phyloP scores from a whole-genome alignment of 2,797 vertebrate genomes.

The Myotis myotis region DNA sequence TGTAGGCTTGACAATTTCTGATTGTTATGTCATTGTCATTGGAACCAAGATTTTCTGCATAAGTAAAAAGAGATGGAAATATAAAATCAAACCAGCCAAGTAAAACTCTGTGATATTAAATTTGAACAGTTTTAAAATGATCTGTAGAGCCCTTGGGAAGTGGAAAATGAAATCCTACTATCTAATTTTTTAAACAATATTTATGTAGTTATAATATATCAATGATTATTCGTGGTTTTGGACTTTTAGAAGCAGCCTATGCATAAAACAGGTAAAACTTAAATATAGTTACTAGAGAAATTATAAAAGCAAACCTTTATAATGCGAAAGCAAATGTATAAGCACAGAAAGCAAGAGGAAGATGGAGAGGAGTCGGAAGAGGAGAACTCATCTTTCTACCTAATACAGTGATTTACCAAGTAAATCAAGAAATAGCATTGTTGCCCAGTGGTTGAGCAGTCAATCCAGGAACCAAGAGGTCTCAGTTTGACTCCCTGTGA shows the following conservation, averaged over 20 bases:
- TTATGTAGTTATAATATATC: neutral
- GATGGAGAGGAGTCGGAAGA: neutral
- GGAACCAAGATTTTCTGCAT: constrained; percentile 35
- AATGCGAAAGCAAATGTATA: neutral
- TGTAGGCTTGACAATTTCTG: neutral
- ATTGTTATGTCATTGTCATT: neutral
- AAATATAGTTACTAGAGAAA: neutral
- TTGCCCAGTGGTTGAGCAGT: neutral
- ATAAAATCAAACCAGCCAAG: constrained; percentile 6
- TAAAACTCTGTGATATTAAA: constrained; percentile 11
- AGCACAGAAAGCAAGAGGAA: neutral
- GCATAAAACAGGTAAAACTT: constrained; percentile 7
- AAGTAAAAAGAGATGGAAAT: constrained; percentile 27
- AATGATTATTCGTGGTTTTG: neutral
- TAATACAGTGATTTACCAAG: neutral
- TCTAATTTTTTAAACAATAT: constrained; percentile 19
- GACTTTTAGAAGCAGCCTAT: constrained; percentile 19
- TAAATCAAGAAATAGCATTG: constrained; percentile 38
- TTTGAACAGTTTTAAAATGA: neutral
- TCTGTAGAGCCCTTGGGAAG: neutral
- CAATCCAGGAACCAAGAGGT: no score
- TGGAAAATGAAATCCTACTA: constrained; percentile 28
- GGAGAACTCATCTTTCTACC: neutral
- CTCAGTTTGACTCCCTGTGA: no score
- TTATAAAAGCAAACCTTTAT: neutral